Base-by-base conservation (phyloP, 2,888 invertebrate species). In the Griposia aprilina region DNA sequence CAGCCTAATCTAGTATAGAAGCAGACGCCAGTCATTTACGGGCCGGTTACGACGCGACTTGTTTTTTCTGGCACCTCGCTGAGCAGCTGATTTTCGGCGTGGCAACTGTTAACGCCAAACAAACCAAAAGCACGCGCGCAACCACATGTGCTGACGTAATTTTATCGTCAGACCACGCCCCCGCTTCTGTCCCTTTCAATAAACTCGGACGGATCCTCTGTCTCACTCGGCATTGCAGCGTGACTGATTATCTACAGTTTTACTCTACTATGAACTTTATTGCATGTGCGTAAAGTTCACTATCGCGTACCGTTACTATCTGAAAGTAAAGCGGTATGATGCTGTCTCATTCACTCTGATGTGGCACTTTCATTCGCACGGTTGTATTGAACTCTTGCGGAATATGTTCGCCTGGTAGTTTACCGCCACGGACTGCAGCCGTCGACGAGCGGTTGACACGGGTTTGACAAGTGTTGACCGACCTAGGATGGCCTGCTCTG, bases 371-470 rank as follows among this genome's bases (percentile, higher is more conserved):
- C 93, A 87, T 87, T 91, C 90, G 78, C 88, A 84, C 85, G 78
- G 78, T 83, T 87, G 81, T 86, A 85, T 89, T 82, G 90, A 92
- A 87, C 93, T 92, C 93, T 90, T 85, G 81, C 81, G 76, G 73
- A 83, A 89, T 93, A 94, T 97, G 96, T 81, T 91, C 91, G 93
- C 96, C 96, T 97, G 94, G 96, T 97, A 94, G 89, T 96, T 97
- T 96, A 94, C 96, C 97, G 97, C 97, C 96, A 96, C 95, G 93
- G 93, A 96, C 93, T 96, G 96, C 96, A 96, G 95, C 95, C 95
- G 94, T 92, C 94, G 95, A 95, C 94, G 95, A 95, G 92, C 91
- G 93, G 91, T 93, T 96, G 96, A 96, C 95, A 94, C 94, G 95
- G 91, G 92, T 93, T 94, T 95, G 96, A 96, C 96, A 93, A 96